Percentiles rank a stretch among this genome's conserved stretches.
Evolutionary conservation across 2,113 vertebrate genomes (phyloP).

Genomic region (Nematolebias whitei): DNA sequence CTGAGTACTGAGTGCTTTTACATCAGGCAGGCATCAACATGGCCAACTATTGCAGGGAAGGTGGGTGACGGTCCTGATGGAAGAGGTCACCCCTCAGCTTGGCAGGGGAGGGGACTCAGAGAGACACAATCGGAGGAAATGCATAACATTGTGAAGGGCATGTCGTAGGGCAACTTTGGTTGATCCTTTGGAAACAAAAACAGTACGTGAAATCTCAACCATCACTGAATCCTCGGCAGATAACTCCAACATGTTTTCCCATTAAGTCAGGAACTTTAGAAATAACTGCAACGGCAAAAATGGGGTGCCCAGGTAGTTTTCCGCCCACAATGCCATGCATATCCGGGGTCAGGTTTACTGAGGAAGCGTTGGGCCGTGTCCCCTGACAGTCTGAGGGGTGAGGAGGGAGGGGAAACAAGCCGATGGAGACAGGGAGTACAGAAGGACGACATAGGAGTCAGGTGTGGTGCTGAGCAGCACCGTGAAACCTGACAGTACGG

Average conservation of each 20-base stretch:
- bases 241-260: constrained; percentile 36
- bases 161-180: constrained; percentile 75
- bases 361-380: constrained; percentile 52
- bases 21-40: constrained; percentile 92
- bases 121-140: constrained; percentile 77
- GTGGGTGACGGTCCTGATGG: constrained; percentile 84
- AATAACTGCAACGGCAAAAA: constrained; percentile 42
- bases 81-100: constrained; percentile 94
- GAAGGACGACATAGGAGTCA: constrained; percentile 72
- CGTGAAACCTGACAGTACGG: constrained; percentile 63
- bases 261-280: constrained; percentile 26
- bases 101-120: constrained; percentile 62
- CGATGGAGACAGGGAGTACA: constrained; percentile 85
- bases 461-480: constrained; percentile 51
- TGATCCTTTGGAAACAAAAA: constrained; percentile 40
- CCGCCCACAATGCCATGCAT: constrained; percentile 88
- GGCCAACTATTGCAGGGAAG: constrained; percentile 86
- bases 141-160: constrained; percentile 85
- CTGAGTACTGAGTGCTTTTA: constrained; percentile 60
- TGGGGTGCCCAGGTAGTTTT: constrained; percentile 82
- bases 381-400: constrained; percentile 89
- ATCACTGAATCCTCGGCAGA: constrained; percentile 11
- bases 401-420: constrained; percentile 90
- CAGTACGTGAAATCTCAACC: constrained; percentile 36
- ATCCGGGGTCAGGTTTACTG: constrained; percentile 69